phyloP scores from a whole-genome alignment of 2,888 invertebrate species.

The Schizotus pectinicornis region DNA sequence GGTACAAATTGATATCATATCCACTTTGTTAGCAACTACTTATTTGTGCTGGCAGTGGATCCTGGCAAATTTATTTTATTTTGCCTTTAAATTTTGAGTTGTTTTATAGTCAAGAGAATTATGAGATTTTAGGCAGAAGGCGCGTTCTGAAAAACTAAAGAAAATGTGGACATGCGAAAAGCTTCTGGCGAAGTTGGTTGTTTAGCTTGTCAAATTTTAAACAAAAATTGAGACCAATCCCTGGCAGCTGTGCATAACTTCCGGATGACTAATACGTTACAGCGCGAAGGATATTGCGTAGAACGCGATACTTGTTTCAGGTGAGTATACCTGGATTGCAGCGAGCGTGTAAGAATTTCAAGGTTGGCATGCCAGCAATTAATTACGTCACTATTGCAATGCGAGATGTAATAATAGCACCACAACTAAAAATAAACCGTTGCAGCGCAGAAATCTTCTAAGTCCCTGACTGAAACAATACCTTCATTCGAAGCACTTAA shows the following conservation, averaged over 20 bases:
- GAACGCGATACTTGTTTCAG: conserved; percentile 10
- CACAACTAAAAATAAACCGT: background rate
- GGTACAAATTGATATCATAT: no score
- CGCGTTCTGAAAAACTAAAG: no score
- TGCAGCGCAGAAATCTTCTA: no score
- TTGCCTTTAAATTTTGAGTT: no score
- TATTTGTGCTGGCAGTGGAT: no score
- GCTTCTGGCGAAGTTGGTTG: no score
- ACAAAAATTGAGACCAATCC: background rate
- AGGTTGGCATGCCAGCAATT: conserved; percentile 16
- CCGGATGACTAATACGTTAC: conserved; percentile 16
- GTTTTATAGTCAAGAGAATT: no score
- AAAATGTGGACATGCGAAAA: no score
- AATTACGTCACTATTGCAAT: conserved; percentile 26
- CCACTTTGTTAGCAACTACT: no score
- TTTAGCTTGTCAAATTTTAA: no score
- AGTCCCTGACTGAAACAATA: conserved; percentile 9
- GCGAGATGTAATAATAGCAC: conserved; percentile 6
- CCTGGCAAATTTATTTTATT: no score
- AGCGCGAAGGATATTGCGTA: conserved; percentile 3
- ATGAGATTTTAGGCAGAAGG: no score
- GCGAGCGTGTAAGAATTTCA: conserved; percentile 17
- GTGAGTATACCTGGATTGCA: conserved; percentile 11
- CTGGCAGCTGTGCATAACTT: conserved; percentile 14
- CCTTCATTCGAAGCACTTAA: conserved; percentile 20